Evolutionary conservation across 2,888 invertebrate species (phyloP), one percentile per base, ranked within the genome.

Genomic region (Sinhomidia bicolor): DNA sequence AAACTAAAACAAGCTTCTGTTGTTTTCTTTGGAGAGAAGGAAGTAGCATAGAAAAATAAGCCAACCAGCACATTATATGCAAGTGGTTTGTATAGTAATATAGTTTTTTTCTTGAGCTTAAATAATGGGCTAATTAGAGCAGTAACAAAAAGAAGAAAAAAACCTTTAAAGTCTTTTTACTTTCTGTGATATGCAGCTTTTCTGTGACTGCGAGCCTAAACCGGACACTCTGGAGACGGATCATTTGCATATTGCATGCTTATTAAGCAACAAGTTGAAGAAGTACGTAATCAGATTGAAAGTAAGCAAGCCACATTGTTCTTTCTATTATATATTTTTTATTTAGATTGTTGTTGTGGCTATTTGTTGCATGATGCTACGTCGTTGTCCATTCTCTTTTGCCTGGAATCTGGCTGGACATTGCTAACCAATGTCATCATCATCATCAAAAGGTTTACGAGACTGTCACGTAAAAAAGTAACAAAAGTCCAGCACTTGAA

Each of bases 71-170:
- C 65, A 1, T 7, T 65, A 29, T n/a, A 12, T 0, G 9, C n/a
- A 65, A 47, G 6, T n/a, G 47, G 12, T 14, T 47, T 12, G 3
- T 47, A 47, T n/a, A 47, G 10, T 47, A 47, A n/a, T n/a, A n/a
- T n/a, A n/a, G n/a, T 47, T 14, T 2, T 65, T 32, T 26, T 23
- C 60, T 65, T 26, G n/a, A 17, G 23, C 12, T 20, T 29, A 32
- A 65, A 65, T 65, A 65, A 65, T 65, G 44, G 44, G 44, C 26
- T 71, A 71, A 71, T 71, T 71, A 71, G 20, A 68, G 68, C 68
- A 36, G 4, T 7, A 4, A 41, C 20, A 44, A 9, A 44, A 44
- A 5, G n/a, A 36, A 6, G 4, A 44, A 71, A 20, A 20, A 71
- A 71, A n/a, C n/a, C n/a, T n/a, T n/a, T n/a, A n/a, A n/a, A 17